Evolutionary conservation across 1,140 invertebrate genomes (phyloP).

Genomic region (Nasonia giraulti): DNA sequence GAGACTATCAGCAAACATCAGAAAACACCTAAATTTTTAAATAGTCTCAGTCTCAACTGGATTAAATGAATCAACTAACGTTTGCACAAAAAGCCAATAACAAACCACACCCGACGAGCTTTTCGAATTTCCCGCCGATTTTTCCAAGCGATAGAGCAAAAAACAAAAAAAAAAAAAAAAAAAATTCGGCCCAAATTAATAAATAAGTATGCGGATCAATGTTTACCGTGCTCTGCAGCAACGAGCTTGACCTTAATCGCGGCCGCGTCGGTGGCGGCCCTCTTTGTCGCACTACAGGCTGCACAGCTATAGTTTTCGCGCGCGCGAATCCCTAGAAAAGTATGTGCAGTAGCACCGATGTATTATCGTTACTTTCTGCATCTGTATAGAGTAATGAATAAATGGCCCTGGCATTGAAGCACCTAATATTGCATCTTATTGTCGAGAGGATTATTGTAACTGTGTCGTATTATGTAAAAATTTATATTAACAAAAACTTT

Average conservation of each 20-base stretch:
- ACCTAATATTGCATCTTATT: constrained; percentile 18
- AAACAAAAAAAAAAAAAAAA: not conserved
- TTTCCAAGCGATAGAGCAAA: not conserved
- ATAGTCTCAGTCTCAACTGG: too few species aligned
- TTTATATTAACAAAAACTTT: too few species aligned
- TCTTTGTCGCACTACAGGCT: not conserved
- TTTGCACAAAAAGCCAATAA: too few species aligned
- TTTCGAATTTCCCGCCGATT: not conserved
- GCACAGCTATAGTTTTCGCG: not conserved
- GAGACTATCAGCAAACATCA: too few species aligned
- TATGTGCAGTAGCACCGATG: not conserved
- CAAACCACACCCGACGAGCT: too few species aligned
- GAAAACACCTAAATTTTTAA: too few species aligned
- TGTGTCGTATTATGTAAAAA: too few species aligned
- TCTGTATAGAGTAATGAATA: not conserved
- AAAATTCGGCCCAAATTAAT: not conserved
- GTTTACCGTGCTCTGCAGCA: not conserved
- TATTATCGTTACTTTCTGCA: not conserved
- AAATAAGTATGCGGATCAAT: not conserved
- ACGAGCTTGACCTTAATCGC: not conserved
- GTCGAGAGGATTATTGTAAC: not conserved
- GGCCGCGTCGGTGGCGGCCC: not conserved
- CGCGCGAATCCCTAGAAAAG: not conserved
- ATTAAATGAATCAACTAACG: too few species aligned
- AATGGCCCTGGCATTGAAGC: constrained; percentile 45